A percentile compares a stretch with the other conserved stretches of the same genome.
phyloP scores from a whole-genome alignment of 2,888 invertebrate genomes.

The Pristionchus fissidentatus region DNA sequence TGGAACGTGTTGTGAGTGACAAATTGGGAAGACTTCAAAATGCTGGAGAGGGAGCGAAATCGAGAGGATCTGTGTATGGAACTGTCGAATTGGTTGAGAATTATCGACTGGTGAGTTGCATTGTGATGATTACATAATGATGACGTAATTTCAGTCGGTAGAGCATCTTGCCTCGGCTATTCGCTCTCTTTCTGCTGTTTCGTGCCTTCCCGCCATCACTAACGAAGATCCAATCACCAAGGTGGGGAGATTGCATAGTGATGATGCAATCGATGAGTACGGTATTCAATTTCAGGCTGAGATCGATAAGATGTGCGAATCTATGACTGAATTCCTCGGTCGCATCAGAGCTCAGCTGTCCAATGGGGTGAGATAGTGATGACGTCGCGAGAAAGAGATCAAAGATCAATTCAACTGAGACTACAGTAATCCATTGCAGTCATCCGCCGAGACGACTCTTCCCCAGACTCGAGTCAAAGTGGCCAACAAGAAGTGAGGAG shows the following conservation, averaged over 20 bases:
- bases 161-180: constrained; percentile 16
- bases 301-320: constrained; percentile 5
- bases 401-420: background rate
- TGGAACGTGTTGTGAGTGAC: background rate
- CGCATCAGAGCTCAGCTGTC: constrained; percentile 23
- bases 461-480: background rate
- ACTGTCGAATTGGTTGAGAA: constrained; percentile 24
- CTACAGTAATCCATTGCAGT: background rate
- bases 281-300: constrained; percentile 12
- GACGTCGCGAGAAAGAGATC: background rate
- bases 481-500: background rate
- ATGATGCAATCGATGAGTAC: too few relatives aligned
- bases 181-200: constrained; percentile 1
- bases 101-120: background rate
- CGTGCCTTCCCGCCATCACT: constrained; percentile 1
- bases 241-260: too few relatives aligned
- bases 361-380: background rate
- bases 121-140: background rate
- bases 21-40: constrained; percentile 3
- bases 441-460: background rate
- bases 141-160: constrained; percentile 35
- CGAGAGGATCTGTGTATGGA: background rate
- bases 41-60: constrained; percentile 8
- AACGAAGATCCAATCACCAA: constrained; percentile 28
- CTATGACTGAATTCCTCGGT: constrained; percentile 6